These are phyloP conservation scores for Andrena praecox DNA, from an alignment of 2,888 invertebrate genomes.

Conservation along the genomic window DNA sequence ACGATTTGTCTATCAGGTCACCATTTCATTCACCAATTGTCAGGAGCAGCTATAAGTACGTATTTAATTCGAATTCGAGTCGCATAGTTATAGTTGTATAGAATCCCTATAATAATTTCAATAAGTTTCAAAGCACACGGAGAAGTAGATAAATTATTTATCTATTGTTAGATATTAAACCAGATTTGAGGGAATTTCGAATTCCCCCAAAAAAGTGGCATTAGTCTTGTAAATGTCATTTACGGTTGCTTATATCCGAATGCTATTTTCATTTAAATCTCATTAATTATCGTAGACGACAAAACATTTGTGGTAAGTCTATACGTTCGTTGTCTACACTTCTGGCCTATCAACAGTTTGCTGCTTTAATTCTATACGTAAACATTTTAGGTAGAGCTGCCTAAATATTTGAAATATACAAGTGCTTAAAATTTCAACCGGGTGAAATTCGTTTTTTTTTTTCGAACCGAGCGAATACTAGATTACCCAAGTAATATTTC, in stretches of 20 bases:
- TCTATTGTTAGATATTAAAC: slow-evolving; percentile 19
- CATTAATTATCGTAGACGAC: slow-evolving; percentile 17
- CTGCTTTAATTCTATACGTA: slow-evolving; percentile 23
- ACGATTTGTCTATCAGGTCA: slow-evolving; percentile 46
- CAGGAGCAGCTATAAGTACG: slow-evolving; percentile 24
- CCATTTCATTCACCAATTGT: slow-evolving; percentile 38
- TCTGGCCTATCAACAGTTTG: slow-evolving; percentile 15
- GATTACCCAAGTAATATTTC: too few relatives aligned
- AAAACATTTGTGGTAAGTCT: slow-evolving; percentile 17
- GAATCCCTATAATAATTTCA: slow-evolving; percentile 27
- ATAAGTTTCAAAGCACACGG: slow-evolving; percentile 41
- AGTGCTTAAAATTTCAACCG: too few relatives aligned
- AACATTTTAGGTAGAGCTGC: not conserved
- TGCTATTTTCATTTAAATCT: slow-evolving; percentile 5
- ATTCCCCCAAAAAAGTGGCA: not conserved
- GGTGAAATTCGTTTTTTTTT: too few relatives aligned
- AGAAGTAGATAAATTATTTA: slow-evolving; percentile 21
- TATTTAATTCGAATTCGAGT: not conserved
- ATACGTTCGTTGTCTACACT: slow-evolving; percentile 56
- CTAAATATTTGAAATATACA: too few relatives aligned
- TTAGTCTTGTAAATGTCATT: not conserved
- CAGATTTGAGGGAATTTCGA: not conserved
- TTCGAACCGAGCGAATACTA: too few relatives aligned
- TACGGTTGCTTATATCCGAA: not conserved
- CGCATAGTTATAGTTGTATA: slow-evolving; percentile 18